These are phyloP conservation scores for Hydrozoanthus tunicans DNA, from an alignment of 64 coral and sea anemone species.

Conservation along the genomic window DNA sequence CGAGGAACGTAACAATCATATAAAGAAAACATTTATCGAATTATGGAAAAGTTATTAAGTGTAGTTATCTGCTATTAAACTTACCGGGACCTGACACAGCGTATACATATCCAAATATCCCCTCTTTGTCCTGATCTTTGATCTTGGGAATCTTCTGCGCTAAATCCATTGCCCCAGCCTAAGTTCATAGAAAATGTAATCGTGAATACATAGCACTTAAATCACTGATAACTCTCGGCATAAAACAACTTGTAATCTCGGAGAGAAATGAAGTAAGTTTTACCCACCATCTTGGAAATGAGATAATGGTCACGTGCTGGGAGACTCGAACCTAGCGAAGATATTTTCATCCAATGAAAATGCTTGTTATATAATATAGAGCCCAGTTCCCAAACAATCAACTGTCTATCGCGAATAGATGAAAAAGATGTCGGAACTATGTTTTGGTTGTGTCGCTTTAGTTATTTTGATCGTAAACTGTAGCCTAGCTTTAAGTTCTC, in stretches of 20 bases:
- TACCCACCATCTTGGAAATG: constrained; percentile 97
- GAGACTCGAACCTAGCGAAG: constrained; percentile 29
- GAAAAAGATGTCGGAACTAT: constrained; percentile 27
- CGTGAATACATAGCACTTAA: not conserved
- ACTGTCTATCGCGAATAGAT: too few species aligned
- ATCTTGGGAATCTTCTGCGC: constrained; percentile 82
- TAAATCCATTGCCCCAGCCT: constrained; percentile 94
- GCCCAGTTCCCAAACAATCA: constrained; percentile 23
- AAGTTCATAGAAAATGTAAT: not conserved
- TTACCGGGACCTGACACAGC: constrained; percentile 97
- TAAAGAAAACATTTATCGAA: constrained; percentile 9
- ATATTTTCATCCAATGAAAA: not conserved
- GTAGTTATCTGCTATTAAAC: not conserved
- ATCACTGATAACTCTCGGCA: not conserved
- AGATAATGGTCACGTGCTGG: constrained; percentile 83
- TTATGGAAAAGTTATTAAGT: not conserved
- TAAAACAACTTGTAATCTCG: constrained; percentile 9
- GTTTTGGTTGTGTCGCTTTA: not conserved
- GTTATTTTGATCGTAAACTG: constrained; percentile 25
- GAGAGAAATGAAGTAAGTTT: not conserved
- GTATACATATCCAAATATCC: constrained; percentile 91
- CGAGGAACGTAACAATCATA: not conserved
- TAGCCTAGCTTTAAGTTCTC: not conserved
- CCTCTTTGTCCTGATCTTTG: constrained; percentile 89
- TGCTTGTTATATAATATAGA: constrained; percentile 10